Evolutionary conservation across 2,113 vertebrate genomes (phyloP).

Genomic region (Vulpes vulpes): DNA sequence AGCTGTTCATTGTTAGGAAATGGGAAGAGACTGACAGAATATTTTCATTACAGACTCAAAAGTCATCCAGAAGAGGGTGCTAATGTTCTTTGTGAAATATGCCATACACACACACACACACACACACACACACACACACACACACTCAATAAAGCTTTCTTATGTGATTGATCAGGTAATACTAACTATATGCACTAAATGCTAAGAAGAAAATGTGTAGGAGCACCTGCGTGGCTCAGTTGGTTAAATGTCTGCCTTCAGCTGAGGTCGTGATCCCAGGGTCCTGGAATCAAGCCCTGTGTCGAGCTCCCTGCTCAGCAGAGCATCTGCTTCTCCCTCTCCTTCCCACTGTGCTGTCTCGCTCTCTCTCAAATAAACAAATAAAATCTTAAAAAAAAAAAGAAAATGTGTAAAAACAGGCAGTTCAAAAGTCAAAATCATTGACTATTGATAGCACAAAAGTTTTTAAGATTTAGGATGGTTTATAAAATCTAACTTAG

Average conservation of each 20-base stretch:
- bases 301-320: no score
- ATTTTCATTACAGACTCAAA: conserved; percentile 77
- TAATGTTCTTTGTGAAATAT: conserved; percentile 86
- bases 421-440: background rate
- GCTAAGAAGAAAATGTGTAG: conserved; percentile 73
- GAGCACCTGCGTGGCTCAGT: no score
- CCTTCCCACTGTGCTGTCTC: no score
- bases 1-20: conserved; percentile 76
- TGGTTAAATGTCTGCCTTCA: no score
- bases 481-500: conserved; percentile 2
- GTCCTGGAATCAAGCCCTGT: no score
- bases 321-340: no score
- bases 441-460: background rate
- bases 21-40: conserved; percentile 69
- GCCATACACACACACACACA: background rate
- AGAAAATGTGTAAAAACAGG: conserved; percentile 59
- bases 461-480: background rate
- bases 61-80: conserved; percentile 88
- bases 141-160: conserved; percentile 40
- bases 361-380: no score
- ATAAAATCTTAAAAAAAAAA: conserved; percentile 29
- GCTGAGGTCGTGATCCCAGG: no score
- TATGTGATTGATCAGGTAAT: background rate
- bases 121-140: background rate
- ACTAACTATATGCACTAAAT: background rate